Conservation (phyloP, 2,888 invertebrate genomes). For the Adelognathus sp. region DNA sequence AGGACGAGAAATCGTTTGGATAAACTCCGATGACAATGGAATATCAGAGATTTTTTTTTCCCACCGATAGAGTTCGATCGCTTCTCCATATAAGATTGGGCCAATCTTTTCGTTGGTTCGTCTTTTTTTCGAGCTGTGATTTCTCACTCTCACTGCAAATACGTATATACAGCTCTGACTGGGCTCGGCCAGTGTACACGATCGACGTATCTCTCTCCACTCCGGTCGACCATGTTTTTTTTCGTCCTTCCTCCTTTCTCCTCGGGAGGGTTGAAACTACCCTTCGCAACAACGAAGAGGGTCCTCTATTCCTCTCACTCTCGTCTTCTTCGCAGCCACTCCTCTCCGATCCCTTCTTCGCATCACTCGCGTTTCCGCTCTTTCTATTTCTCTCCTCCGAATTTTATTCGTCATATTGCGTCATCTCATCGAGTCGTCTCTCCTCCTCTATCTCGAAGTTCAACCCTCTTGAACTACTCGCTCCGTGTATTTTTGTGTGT, state of each 20-base stretch:
- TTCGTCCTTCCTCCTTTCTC: background rate
- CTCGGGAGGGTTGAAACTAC: constrained; percentile 5
- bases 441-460: background rate
- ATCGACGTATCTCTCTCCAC: constrained; percentile 44
- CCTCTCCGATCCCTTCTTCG: constrained; percentile 7
- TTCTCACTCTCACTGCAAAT: no score
- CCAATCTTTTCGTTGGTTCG: background rate
- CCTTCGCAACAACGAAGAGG: constrained; percentile 21
- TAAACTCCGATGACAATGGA: background rate
- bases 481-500: background rate
- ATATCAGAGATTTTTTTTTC: constrained; percentile 2
- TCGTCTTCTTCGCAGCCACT: background rate
- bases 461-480: background rate
- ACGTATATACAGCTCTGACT: no score
- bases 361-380: background rate
- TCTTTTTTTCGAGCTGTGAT: background rate
- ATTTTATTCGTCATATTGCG: constrained; percentile 49
- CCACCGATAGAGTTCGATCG: background rate
- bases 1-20: constrained; percentile 4
- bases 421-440: constrained; percentile 51
- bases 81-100: constrained; percentile 4
- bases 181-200: constrained; percentile 41
- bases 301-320: constrained; percentile 22
- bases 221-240: constrained; percentile 48
- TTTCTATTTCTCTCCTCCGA: background rate